A percentile compares a stretch with the other conserved stretches of the same genome.
Conservation (phyloP, 2,888 invertebrate genomes). For the Beris morrisii region DNA sequence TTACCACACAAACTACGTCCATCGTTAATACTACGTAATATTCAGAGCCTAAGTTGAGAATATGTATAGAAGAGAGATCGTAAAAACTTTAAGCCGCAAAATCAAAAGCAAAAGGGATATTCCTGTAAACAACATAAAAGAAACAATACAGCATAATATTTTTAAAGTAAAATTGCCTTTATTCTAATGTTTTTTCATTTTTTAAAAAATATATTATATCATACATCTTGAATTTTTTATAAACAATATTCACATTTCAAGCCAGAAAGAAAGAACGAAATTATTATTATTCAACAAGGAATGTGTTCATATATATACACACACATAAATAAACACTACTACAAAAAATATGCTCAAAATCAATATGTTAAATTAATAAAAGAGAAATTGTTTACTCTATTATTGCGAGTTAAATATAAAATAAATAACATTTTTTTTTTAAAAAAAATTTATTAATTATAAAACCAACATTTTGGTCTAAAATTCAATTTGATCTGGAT, state of each 20-base stretch:
- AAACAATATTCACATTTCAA: constrained; percentile 31
- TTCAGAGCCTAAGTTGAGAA: too few species aligned
- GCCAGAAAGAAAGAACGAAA: constrained; percentile 6
- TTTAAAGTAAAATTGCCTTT: constrained; percentile 27
- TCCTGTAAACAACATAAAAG: too few species aligned
- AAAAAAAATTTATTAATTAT: neutral
- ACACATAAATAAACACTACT: neutral
- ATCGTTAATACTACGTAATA: too few species aligned
- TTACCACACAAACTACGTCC: too few species aligned
- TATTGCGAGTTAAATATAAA: neutral
- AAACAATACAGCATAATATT: neutral
- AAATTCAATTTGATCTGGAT: neutral
- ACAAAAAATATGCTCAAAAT: neutral
- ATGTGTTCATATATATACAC: neutral
- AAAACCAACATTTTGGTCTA: too few species aligned
- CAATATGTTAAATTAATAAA: too few species aligned
- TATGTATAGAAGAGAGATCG: too few species aligned
- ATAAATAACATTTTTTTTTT: neutral
- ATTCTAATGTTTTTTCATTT: constrained; percentile 26
- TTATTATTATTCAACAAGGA: constrained; percentile 2
- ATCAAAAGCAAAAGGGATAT: too few species aligned
- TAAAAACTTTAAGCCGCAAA: too few species aligned
- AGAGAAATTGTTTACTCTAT: too few species aligned
- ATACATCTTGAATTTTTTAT: constrained; percentile 23
- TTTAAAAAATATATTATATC: constrained; percentile 27